Evolutionary conservation across 2,797 vertebrate genomes (phyloP), one percentile per base, ranked within the genome.

Genomic region (Sebastes steindachneri): DNA sequence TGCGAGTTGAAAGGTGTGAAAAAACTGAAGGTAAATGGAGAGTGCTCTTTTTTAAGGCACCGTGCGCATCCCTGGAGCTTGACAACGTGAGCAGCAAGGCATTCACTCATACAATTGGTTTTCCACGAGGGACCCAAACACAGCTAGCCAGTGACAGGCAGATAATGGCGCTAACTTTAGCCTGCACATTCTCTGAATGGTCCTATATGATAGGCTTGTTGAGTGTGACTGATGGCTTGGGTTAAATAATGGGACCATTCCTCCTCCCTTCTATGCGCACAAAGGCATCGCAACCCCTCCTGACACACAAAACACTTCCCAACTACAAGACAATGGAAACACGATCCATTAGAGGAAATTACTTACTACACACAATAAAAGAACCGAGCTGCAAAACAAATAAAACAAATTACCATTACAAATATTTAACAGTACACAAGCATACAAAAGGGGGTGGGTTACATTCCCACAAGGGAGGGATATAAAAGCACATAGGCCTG

Each of bases 141-240:
- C 86, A 84, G 90, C 91, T 77, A 90, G 91, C 86, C 82, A 76
- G 71, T 93, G 93, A 94, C 93, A 93, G 92, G 82, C 90, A 90
- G 88, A 94, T 95, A 95, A 95, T 93, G 77, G 93, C 9, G 71
- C 94, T 93, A 93, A 95, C 91, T 94, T 94, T 91, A 93, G 92
- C 89, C 85, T 17, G 74, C 77, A 37, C 72, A 25, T 78, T 72
- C 79, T 73, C 84, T 73, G 88, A 93, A 92, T 90, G 87, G 76
- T 60, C 69, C 88, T 87, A 58, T 87, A 89, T 90, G 93, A 93
- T 92, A 89, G 92, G 90, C 92, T 89, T 93, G 90, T 93, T 93
- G 91, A 91, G 86, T 90, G 92, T 93, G 93, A 94, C 88, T 93
- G 94, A 94, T 93, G 88, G 91, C 87, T 82, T 26, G 51, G 88